Evolutionary conservation across 2,888 invertebrate species (phyloP).

Genomic region (Iphiclides podalirius): DNA sequence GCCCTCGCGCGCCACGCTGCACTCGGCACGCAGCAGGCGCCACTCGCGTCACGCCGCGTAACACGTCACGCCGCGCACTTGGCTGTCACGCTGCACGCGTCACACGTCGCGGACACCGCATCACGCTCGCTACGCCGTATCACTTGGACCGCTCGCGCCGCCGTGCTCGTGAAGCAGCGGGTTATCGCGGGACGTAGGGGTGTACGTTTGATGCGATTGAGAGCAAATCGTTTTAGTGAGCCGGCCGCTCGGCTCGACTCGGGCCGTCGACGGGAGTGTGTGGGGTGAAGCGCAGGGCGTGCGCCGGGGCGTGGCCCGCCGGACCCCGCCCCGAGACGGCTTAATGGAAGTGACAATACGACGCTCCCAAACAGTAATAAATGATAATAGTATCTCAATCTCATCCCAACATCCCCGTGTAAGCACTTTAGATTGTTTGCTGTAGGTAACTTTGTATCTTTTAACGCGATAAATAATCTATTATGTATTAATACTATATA

Average conservation of each 20-base stretch:
- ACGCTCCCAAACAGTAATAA: slow-evolving; percentile 62
- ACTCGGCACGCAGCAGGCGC: slow-evolving; percentile 40
- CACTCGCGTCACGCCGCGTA: slow-evolving; percentile 34
- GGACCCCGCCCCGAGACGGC: slow-evolving; percentile 56
- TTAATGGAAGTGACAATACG: slow-evolving; percentile 78
- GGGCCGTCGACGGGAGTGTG: slow-evolving; percentile 32
- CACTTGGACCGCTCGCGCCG: slow-evolving; percentile 35
- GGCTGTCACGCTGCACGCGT: slow-evolving; percentile 7
- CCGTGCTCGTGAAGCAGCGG: slow-evolving; percentile 26
- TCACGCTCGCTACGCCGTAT: slow-evolving; percentile 29
- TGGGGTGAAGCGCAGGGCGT: slow-evolving; percentile 41
- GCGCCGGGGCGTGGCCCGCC: slow-evolving; percentile 49
- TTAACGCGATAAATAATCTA: slow-evolving; percentile 14
- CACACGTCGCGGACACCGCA: background rate
- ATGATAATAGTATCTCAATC: slow-evolving; percentile 67
- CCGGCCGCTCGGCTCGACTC: slow-evolving; percentile 37
- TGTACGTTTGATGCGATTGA: slow-evolving; percentile 67
- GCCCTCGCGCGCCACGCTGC: slow-evolving; percentile 52
- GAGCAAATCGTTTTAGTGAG: slow-evolving; percentile 69
- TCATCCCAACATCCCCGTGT: slow-evolving; percentile 44
- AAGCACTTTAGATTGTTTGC: slow-evolving; percentile 31
- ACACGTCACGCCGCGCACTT: slow-evolving; percentile 35
- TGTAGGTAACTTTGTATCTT: slow-evolving; percentile 19
- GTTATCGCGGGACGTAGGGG: slow-evolving; percentile 46
- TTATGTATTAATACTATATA: no score